Evolutionary conservation across 2,797 vertebrate genomes (phyloP), one percentile per base, ranked within the genome.

Genomic region (Eidolon dupreanum): DNA sequence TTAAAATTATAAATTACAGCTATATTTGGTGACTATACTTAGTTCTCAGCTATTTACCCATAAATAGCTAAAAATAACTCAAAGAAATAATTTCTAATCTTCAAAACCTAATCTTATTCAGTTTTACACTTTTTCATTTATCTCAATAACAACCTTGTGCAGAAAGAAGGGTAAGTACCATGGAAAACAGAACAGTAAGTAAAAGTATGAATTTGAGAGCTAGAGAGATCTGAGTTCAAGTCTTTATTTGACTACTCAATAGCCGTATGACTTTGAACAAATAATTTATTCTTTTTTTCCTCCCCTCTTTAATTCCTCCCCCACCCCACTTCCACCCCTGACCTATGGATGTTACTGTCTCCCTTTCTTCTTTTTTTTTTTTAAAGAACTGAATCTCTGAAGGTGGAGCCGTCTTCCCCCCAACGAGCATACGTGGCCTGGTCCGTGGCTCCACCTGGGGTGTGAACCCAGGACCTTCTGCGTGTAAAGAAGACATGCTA

Each of bases 1-100:
- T 68, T 28, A 68, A 90, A 84, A 79, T 87, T 79, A 79, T 22
- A 10, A 84, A 92, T 84, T 65, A 43, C 5, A 84, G 63, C 36
- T 68, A n/a, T 65, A 63, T 65, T 65, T 65, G 61, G 53, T 61
- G 38, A 91, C 61, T 83, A 66, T 41, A 83, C 31, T 68, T 94
- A 31, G 46, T 83, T 94, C 41, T 95, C n/a, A 82, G 75, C 4
- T 78, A 90, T 53, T 87, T 83, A 65, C 41, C 20, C 20, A 41
- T 77, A 95, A 90, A 55, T 78, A 8, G 68, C 63, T 96, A 90
- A 79, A 96, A 87, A 53, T 90, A 83, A 94, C 36, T 66, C 86
- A 93, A 82, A 46, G 15, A 55, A 90, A 36, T 68, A 38, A 90
- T 88, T 95, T 74, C 11, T 26, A n/a, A 83, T 79, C 26, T 36